Evolutionary conservation across 2,888 invertebrate genomes (phyloP).

Genomic region (Muscina levida): DNA sequence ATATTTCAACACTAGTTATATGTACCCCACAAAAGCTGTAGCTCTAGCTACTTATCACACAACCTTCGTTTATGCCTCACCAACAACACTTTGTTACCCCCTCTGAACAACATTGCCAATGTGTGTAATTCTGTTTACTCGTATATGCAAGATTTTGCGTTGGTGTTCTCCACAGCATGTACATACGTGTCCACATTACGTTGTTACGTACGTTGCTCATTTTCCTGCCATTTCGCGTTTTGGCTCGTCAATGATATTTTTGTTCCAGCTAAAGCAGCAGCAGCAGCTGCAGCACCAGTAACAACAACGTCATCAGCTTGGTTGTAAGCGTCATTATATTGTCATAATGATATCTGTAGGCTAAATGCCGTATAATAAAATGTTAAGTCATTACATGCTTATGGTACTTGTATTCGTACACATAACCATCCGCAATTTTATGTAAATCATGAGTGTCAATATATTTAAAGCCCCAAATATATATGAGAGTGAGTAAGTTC

Average conservation of each 20-base stretch:
- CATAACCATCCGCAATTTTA: background rate
- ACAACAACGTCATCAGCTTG: constrained; percentile 4
- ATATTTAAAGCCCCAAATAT: no score
- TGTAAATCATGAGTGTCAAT: background rate
- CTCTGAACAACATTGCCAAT: no score
- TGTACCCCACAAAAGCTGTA: no score
- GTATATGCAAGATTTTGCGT: no score
- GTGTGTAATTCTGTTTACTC: no score
- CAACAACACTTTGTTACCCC: no score
- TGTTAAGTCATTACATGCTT: constrained; percentile 31
- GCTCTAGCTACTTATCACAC: no score
- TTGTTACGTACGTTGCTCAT: background rate
- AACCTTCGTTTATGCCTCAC: no score
- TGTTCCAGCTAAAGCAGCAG: background rate
- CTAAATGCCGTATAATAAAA: constrained; percentile 14
- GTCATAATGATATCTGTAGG: constrained; percentile 16
- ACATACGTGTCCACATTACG: no score
- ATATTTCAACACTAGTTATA: no score
- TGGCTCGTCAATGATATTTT: constrained; percentile 23
- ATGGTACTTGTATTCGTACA: constrained; percentile 17
- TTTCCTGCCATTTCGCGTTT: background rate
- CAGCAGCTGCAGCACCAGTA: background rate
- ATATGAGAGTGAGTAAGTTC: no score
- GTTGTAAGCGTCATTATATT: constrained; percentile 23
- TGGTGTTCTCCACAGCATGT: background rate